Percentiles rank a stretch among this genome's conserved stretches.
These are phyloP conservation scores for Microcebus ravelobensis DNA, from an alignment of 2,113 vertebrate species.

Conservation along the genomic window DNA sequence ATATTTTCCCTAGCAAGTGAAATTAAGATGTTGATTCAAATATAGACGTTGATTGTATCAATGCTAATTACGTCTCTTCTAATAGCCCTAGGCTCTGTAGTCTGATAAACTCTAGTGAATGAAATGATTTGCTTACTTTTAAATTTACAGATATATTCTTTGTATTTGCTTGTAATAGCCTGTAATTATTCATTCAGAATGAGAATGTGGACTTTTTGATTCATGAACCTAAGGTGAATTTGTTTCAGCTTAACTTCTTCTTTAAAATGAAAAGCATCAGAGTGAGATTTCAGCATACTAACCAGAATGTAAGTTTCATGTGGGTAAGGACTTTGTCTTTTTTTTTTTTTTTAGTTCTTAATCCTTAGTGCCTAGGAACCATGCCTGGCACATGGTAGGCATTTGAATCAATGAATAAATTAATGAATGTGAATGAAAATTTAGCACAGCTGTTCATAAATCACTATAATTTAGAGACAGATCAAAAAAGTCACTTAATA, in stretches of 20 bases:
- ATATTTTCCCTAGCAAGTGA: not conserved
- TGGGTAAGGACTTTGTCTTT: not conserved
- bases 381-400: not conserved
- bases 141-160: not conserved
- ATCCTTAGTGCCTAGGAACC: not conserved
- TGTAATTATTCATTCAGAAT: not conserved
- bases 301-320: not conserved
- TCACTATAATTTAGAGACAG: not conserved
- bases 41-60: not conserved
- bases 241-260: not conserved
- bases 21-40: constrained; percentile 23
- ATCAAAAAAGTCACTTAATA: not conserved
- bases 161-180: not conserved
- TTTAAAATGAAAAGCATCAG: not conserved
- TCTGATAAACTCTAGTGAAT: not conserved
- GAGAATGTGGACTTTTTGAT: not conserved
- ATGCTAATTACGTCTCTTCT: not conserved
- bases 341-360: not conserved
- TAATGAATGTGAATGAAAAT: not conserved
- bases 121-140: not conserved
- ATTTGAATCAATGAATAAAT: not conserved
- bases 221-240: not conserved
- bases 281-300: not conserved
- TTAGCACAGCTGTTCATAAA: not conserved
- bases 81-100: not conserved